A percentile compares a stretch with the other conserved stretches of the same genome.
phyloP scores from a whole-genome alignment of 2,797 vertebrate species.

The Artibeus jamaicensis region DNA sequence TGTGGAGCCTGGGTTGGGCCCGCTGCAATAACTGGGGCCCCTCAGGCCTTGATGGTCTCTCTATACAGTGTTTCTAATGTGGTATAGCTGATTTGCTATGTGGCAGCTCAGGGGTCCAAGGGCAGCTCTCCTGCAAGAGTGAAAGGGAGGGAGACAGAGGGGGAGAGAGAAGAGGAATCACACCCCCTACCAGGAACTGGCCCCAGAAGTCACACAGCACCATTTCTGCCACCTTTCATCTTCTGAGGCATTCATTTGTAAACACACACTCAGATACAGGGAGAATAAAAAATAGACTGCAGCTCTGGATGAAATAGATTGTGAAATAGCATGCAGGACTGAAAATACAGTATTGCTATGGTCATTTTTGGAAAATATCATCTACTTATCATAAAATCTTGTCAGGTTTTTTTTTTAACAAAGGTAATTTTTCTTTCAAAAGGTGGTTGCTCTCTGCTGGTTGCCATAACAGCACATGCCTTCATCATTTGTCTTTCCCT shows the following conservation, averaged over 20 bases:
- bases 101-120: neutral
- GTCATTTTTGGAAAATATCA: neutral
- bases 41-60: neutral
- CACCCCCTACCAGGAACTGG: neutral
- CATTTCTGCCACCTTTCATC: neutral
- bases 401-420: neutral
- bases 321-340: neutral
- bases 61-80: neutral
- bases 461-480: no score
- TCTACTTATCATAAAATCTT: neutral
- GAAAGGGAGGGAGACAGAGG: neutral
- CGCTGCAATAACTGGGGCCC: rapidly evolving
- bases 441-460: neutral
- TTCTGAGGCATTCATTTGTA: neutral
- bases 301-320: neutral
- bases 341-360: neutral
- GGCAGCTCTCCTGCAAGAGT: neutral
- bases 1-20: no score
- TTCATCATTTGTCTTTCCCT: neutral
- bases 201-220: rapidly evolving
- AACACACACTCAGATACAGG: no score
- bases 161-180: neutral
- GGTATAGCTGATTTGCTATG: rapidly evolving
- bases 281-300: neutral
- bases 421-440: neutral